phyloP scores from a whole-genome alignment of 2,888 invertebrate species.

The Ashinkailepas kermadecensis region DNA sequence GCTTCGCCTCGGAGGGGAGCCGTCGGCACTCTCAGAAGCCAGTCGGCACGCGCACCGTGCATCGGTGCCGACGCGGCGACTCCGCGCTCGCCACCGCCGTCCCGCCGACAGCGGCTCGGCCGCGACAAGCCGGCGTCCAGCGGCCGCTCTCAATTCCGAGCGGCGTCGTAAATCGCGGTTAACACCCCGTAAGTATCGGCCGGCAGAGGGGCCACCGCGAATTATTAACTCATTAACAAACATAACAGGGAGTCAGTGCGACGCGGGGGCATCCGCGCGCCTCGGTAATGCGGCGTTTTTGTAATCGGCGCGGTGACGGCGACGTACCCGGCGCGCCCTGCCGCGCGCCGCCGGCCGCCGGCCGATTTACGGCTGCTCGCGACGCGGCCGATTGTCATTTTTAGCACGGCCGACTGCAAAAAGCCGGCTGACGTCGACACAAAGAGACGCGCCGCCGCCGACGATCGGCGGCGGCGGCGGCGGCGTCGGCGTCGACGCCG shows the following conservation, averaged over 20 bases:
- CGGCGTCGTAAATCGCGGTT: background rate
- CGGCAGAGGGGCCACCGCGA: background rate
- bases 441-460: background rate
- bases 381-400: background rate
- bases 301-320: background rate
- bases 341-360: background rate
- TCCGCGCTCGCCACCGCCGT: too few relatives aligned
- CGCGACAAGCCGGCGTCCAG: too few relatives aligned
- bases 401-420: background rate
- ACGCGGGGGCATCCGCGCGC: background rate
- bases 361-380: background rate
- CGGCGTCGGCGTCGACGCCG: background rate
- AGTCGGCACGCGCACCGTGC: too few relatives aligned
- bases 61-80: too few relatives aligned
- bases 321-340: background rate
- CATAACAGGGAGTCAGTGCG: background rate
- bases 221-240: conserved; percentile 16
- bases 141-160: background rate
- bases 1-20: too few relatives aligned
- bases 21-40: too few relatives aligned
- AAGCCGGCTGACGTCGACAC: background rate
- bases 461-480: background rate
- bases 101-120: too few relatives aligned
- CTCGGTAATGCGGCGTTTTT: background rate
- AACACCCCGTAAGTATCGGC: background rate